These are phyloP conservation scores for Rhabdophis nuchalis DNA, from an alignment of 2,797 vertebrate species.

Conservation along the genomic window DNA sequence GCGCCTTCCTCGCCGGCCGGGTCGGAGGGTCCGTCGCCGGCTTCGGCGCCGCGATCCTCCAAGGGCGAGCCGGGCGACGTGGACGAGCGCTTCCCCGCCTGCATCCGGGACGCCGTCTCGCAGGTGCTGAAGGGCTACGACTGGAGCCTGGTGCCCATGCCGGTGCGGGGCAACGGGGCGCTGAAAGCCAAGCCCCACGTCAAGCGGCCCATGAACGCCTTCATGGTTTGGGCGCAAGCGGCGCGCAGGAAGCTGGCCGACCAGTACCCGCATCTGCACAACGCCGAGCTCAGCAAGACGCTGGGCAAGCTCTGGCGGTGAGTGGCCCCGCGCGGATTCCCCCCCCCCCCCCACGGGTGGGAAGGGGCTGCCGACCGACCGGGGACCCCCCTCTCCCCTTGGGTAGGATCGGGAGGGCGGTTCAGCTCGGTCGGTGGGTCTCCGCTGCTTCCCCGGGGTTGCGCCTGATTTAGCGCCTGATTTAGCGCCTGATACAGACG, in stretches of 20 bases:
- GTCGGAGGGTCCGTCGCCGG: conserved; percentile 82
- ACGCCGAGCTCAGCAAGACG: conserved; percentile 95
- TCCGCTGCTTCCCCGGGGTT: neutral
- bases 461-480: too few species aligned
- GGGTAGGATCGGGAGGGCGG: neutral
- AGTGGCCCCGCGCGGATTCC: conserved; percentile 50
- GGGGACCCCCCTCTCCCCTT: too few species aligned
- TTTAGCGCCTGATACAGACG: too few species aligned
- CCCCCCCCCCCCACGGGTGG: neutral
- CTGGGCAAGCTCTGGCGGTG: conserved; percentile 93
- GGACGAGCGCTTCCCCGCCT: conserved; percentile 94
- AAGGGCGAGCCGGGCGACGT: conserved; percentile 77
- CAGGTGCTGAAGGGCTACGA: conserved; percentile 97
- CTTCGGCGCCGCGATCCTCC: conserved; percentile 63
- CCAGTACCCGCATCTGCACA: conserved; percentile 95
- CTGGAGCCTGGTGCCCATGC: conserved; percentile 97
- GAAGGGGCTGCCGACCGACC: neutral
- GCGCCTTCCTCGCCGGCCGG: conserved; percentile 12
- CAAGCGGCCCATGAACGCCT: conserved; percentile 97
- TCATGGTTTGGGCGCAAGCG: conserved; percentile 98
- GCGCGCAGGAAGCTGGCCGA: conserved; percentile 89
- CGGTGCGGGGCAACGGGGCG: conserved; percentile 83
- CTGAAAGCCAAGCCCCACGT: conserved; percentile 93
- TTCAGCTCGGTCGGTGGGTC: neutral
- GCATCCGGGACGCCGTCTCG: conserved; percentile 93